Evolutionary conservation across 2,113 vertebrate genomes (phyloP).

Genomic region (Cyprinodon variegatus): DNA sequence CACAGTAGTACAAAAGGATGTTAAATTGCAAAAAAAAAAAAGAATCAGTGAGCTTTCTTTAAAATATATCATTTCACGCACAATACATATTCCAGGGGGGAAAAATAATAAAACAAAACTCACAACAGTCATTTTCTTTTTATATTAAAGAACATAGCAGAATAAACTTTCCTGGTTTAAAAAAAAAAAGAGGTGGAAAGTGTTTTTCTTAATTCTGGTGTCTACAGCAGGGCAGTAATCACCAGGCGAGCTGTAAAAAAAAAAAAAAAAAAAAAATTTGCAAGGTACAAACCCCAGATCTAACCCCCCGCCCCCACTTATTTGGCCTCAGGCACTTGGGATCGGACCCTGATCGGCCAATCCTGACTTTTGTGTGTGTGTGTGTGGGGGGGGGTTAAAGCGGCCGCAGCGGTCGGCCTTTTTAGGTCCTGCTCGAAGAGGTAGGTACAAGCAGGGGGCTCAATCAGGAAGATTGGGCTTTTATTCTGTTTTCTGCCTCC

Average conservation of each 20-base stretch:
- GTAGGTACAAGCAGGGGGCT: slow-evolving; percentile 72
- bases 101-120: slow-evolving; percentile 73
- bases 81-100: slow-evolving; percentile 70
- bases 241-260: slow-evolving; percentile 51
- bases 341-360: slow-evolving; percentile 70
- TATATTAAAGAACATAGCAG: slow-evolving; percentile 65
- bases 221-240: slow-evolving; percentile 56
- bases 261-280: slow-evolving; percentile 19
- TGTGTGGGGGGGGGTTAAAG: not conserved
- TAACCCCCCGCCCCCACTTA: not conserved
- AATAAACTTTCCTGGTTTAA: slow-evolving; percentile 59
- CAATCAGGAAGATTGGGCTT: slow-evolving; percentile 46
- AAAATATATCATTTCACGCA: slow-evolving; percentile 69
- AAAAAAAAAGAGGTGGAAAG: slow-evolving; percentile 34
- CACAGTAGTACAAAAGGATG: slow-evolving; percentile 76
- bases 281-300: slow-evolving; percentile 1
- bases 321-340: slow-evolving; percentile 77
- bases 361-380: slow-evolving; percentile 56
- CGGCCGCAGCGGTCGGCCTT: slow-evolving; percentile 51
- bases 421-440: slow-evolving; percentile 69
- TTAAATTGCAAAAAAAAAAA: slow-evolving; percentile 45
- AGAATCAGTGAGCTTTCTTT: slow-evolving; percentile 51
- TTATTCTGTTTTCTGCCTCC: not conserved
- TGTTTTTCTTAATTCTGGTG: slow-evolving; percentile 49
- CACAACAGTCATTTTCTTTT: slow-evolving; percentile 57